These are phyloP conservation scores for Promerops cafer DNA, from an alignment of 2,113 vertebrate species.

Conservation along the genomic window DNA sequence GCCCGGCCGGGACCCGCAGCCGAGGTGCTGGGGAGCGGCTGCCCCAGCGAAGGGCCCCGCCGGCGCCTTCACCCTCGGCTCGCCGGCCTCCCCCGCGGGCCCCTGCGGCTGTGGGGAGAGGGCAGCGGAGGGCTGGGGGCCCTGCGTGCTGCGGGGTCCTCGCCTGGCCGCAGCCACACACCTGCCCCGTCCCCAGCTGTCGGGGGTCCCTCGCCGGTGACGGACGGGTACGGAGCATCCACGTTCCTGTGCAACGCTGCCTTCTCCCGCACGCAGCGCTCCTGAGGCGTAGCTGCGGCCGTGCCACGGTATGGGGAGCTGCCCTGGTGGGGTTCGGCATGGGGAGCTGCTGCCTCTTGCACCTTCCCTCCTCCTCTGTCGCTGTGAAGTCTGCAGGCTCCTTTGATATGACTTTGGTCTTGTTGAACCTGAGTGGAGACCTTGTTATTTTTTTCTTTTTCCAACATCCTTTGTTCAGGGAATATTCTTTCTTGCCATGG, in stretches of 20 bases:
- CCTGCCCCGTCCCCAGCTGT: not conserved
- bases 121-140: not conserved
- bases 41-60: not conserved
- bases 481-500: fast-evolving
- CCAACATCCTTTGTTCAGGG: not conserved
- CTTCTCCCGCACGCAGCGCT: fast-evolving
- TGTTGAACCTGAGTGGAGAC: not conserved
- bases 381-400: not conserved
- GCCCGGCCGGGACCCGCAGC: not conserved
- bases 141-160: not conserved
- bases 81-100: no score
- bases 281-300: not conserved
- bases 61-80: not conserved
- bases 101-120: not conserved
- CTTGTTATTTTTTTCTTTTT: not conserved
- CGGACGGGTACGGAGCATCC: not conserved
- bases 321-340: fast-evolving
- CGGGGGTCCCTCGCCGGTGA: not conserved
- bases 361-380: no score
- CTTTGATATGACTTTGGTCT: not conserved
- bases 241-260: fast-evolving
- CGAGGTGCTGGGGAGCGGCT: not conserved
- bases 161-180: fast-evolving
- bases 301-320: fast-evolving
- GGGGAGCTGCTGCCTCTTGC: not conserved